A percentile compares a stretch with the other conserved stretches of the same genome.
These are phyloP conservation scores for Morinoia aosen DNA, from an alignment of 2,888 invertebrate genomes.

Conservation along the genomic window DNA sequence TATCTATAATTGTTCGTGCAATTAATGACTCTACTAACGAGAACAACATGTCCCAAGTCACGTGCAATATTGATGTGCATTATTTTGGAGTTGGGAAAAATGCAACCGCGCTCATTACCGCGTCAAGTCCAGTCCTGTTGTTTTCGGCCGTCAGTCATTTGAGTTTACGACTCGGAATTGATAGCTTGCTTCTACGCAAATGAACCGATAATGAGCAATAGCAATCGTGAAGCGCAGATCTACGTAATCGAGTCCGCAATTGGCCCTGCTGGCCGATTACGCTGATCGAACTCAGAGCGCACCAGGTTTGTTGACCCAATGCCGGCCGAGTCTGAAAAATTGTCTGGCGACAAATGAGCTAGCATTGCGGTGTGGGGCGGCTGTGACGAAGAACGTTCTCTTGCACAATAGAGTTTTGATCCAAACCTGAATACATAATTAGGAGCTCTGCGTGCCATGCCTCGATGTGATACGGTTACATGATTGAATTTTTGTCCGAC, in stretches of 20 bases:
- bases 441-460: neutral
- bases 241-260: conserved; percentile 3
- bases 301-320: neutral
- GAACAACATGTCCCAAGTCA: neutral
- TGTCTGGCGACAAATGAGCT: neutral
- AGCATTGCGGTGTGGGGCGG: neutral
- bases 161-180: neutral
- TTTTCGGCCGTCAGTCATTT: neutral
- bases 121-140: neutral
- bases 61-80: neutral
- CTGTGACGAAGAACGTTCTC: neutral
- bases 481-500: neutral
- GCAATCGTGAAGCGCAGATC: neutral
- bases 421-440: neutral
- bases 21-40: neutral
- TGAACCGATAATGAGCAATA: neutral
- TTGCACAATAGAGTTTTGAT: neutral
- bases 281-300: neutral
- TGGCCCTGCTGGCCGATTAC: neutral
- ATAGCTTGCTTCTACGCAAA: neutral
- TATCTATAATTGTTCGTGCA: no score
- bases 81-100: neutral
- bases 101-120: neutral
- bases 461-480: no score
- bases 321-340: neutral